These are phyloP conservation scores for Thalassarche chlororhynchos DNA, from an alignment of 2,113 vertebrate genomes.

Conservation along the genomic window DNA sequence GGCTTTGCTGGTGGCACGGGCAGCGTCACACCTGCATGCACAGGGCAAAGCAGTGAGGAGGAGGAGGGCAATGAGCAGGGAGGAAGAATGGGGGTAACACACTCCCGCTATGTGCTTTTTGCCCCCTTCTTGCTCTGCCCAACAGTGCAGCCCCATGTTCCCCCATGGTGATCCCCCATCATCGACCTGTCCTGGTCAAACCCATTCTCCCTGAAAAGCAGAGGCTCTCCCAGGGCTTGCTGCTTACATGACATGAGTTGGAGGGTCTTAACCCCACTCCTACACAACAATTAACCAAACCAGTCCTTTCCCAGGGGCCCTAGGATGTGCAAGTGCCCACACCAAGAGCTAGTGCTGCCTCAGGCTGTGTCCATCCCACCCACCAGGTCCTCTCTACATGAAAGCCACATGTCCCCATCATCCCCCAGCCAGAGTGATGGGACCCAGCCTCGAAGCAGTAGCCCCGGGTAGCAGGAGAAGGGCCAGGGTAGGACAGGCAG, in stretches of 20 bases:
- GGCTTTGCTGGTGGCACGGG: slow-evolving; percentile 68
- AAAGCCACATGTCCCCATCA: accelerated
- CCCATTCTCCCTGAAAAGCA: background rate
- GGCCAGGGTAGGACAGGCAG: background rate
- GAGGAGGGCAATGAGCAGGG: background rate
- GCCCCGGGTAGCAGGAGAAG: background rate
- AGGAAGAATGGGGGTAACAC: background rate
- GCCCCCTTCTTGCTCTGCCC: background rate
- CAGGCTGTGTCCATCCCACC: background rate
- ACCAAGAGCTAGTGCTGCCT: background rate
- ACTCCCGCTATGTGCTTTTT: background rate
- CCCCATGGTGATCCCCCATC: too few species aligned
- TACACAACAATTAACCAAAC: background rate
- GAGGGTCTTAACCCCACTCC: background rate
- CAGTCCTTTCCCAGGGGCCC: background rate
- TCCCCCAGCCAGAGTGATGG: background rate
- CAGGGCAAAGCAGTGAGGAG: background rate
- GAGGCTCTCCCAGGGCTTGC: background rate
- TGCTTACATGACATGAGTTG: accelerated
- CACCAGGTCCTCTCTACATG: background rate
- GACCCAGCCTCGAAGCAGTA: background rate
- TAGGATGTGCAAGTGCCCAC: background rate
- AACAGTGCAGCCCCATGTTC: background rate
- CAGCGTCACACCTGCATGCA: slow-evolving; percentile 48
- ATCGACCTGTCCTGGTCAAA: background rate